phyloP scores from a whole-genome alignment of 2,888 invertebrate species.

The Candidula unifasciata region DNA sequence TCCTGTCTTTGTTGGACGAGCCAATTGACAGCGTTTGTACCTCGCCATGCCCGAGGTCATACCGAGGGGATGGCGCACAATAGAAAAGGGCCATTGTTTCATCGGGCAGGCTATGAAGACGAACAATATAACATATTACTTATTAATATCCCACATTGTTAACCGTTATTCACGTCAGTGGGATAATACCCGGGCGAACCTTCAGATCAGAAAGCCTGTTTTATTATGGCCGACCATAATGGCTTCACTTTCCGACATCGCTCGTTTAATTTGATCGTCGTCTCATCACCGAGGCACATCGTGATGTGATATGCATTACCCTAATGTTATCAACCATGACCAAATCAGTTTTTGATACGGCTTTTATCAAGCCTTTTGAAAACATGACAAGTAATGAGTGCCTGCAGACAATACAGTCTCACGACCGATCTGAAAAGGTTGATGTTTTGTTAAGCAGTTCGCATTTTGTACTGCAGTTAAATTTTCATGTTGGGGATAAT shows the following conservation, averaged over 20 bases:
- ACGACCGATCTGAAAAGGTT: neutral
- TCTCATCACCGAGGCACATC: conserved; percentile 2
- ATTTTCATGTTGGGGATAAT: conserved; percentile 12
- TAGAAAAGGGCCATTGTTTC: conserved; percentile 5
- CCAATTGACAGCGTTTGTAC: conserved; percentile 36
- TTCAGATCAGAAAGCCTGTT: conserved; percentile 19
- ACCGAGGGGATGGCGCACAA: conserved; percentile 29
- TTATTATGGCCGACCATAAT: conserved; percentile 16
- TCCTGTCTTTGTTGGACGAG: conserved; percentile 31
- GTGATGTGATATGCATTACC: conserved; percentile 6
- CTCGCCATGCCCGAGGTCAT: conserved; percentile 35
- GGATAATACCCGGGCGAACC: conserved; percentile 1
- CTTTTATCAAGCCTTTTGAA: conserved; percentile 31
- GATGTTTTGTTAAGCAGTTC: conserved; percentile 31
- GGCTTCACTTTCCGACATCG: conserved; percentile 21
- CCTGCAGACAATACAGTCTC: neutral
- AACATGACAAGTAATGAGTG: conserved; percentile 1
- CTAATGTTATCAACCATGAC: neutral
- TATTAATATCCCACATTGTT: conserved; percentile 53
- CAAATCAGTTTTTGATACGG: conserved; percentile 13
- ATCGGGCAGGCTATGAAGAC: neutral
- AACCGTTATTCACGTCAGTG: conserved; percentile 46
- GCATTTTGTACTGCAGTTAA: conserved; percentile 29
- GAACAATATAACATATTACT: conserved; percentile 49
- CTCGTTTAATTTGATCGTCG: conserved; percentile 41